Conservation (phyloP, 2,113 vertebrate species). For the Vimba vimba region DNA sequence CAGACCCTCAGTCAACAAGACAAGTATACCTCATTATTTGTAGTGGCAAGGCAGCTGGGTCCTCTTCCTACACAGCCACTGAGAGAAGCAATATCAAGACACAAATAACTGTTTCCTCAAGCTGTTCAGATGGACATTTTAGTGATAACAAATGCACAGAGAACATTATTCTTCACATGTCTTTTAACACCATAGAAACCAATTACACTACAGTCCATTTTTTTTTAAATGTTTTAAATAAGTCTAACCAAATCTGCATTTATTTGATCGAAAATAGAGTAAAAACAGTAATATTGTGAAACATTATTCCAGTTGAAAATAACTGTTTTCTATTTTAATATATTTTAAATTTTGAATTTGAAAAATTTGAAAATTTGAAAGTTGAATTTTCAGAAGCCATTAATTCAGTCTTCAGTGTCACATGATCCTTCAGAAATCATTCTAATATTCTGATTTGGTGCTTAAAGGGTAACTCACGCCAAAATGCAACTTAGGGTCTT, state of each 20-base stretch:
- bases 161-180: not conserved
- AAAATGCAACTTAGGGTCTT: no score
- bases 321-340: not conserved
- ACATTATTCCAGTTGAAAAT: no score
- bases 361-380: not conserved
- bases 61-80: constrained; percentile 20
- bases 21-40: constrained; percentile 53
- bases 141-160: not conserved
- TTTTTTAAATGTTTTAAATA: no score
- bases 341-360: no score
- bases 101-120: constrained; percentile 3
- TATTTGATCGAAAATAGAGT: not conserved
- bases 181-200: not conserved
- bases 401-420: not conserved
- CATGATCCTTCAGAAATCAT: not conserved
- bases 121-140: not conserved
- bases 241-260: not conserved
- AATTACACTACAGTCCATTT: not conserved
- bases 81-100: constrained; percentile 28
- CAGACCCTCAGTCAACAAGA: constrained; percentile 50
- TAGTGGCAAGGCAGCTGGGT: constrained; percentile 49
- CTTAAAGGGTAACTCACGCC: not conserved
- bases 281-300: not conserved
- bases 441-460: not conserved
- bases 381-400: not conserved